phyloP scores from a whole-genome alignment of 23 tunicate species.

The Styela plicata region DNA sequence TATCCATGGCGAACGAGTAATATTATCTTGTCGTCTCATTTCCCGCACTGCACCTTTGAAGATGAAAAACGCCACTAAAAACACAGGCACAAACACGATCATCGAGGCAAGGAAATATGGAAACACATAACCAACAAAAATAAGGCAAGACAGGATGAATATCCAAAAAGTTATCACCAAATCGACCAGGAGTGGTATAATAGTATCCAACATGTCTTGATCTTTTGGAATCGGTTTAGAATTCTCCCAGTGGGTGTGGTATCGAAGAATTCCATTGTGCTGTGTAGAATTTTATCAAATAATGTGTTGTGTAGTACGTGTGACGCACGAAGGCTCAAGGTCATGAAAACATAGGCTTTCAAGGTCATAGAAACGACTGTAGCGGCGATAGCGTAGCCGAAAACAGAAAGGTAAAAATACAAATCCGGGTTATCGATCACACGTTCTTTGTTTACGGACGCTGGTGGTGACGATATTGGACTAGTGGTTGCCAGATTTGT shows the following conservation, averaged over 20 bases:
- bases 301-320: constrained; percentile 35
- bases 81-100: constrained; percentile 38
- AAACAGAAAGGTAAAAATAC: constrained; percentile 50
- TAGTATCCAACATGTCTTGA: constrained; percentile 59
- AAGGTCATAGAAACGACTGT: constrained; percentile 41
- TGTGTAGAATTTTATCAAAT: constrained; percentile 41
- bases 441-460: not conserved
- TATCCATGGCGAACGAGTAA: constrained; percentile 79
- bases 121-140: constrained; percentile 63
- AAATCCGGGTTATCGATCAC: constrained; percentile 43
- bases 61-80: constrained; percentile 31
- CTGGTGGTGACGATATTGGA: not conserved
- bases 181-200: constrained; percentile 46
- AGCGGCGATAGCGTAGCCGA: constrained; percentile 32
- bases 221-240: constrained; percentile 80
- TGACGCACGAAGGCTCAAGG: constrained; percentile 35
- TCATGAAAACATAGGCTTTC: constrained; percentile 43
- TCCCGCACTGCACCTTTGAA: constrained; percentile 79
- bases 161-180: constrained; percentile 40
- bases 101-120: constrained; percentile 54
- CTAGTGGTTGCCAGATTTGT: not conserved
- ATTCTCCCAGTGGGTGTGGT: constrained; percentile 80
- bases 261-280: constrained; percentile 77
- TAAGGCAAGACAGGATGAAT: constrained; percentile 41
- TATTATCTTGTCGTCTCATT: constrained; percentile 55